These are phyloP conservation scores for Drosophila nr. fundita DNA, from an alignment of 2,888 invertebrate species.

Conservation along the genomic window DNA sequence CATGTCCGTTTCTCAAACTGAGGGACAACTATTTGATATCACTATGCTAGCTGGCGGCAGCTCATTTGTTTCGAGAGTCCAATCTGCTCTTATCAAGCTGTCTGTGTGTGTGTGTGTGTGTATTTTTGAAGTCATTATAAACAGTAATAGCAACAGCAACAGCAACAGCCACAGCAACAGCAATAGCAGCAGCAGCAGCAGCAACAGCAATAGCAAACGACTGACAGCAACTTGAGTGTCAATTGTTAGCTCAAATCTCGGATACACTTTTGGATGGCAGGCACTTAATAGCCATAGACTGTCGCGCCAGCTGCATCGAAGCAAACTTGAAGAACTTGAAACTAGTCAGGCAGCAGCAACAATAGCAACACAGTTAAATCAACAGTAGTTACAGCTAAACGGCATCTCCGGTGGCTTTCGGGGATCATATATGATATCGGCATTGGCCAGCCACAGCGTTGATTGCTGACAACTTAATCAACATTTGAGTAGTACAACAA, in stretches of 20 bases:
- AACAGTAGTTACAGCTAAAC: conserved; percentile 65
- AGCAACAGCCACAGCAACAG: not conserved
- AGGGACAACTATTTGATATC: conserved; percentile 40
- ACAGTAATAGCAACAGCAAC: not conserved
- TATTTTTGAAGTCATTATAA: conserved; percentile 41
- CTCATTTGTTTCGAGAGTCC: conserved; percentile 27
- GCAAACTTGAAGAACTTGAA: conserved; percentile 23
- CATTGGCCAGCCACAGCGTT: conserved; percentile 38
- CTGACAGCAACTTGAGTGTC: conserved; percentile 56
- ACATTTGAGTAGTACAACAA: conserved; percentile 52
- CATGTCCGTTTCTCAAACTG: conserved; percentile 20
- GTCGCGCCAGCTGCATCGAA: conserved; percentile 44
- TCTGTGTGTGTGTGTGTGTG: not conserved
- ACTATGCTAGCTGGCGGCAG: conserved; percentile 22
- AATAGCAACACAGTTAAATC: conserved; percentile 44
- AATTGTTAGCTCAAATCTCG: conserved; percentile 63
- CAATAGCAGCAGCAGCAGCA: not conserved
- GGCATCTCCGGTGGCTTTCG: conserved; percentile 52
- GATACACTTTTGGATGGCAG: conserved; percentile 57
- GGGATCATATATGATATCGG: conserved; percentile 49
- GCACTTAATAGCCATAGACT: conserved; percentile 43
- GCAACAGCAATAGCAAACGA: conserved; percentile 8
- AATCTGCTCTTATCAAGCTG: conserved; percentile 47
- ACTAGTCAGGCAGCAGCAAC: conserved; percentile 11
- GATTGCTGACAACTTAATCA: conserved; percentile 79